Evolutionary conservation across 1,140 invertebrate species (phyloP), one percentile per base, ranked within the genome.

Genomic region (Brachionus rotundiformis): DNA sequence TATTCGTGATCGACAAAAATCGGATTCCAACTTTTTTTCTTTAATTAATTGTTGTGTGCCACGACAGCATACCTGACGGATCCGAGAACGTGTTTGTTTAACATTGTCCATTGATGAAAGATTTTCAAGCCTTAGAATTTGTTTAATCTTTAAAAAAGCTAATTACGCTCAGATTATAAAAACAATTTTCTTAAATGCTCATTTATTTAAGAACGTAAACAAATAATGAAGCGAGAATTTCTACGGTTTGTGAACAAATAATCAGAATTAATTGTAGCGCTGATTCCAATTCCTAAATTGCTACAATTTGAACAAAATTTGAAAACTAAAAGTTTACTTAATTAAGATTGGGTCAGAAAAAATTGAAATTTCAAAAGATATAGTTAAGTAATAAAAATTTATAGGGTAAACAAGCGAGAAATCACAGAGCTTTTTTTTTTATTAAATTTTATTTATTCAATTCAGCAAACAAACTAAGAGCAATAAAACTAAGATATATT

Each of bases 331-430:
- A 54, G 47, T 54, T 54, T 19, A 54, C 47, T 54, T 54, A 19
- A 54, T 19, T 19, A 54, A 54, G 47, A 54, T 5, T 16, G 47
- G 47, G 23, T 54, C 47, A 7, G 47, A 25, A 54, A 2, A 39
- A 54, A 54, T 54, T 54, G n/a, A 7, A 54, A 54, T 41, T 41
- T 41, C 39, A 41, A 41, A 41, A 10, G n/a, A 41, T 41, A 11
- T 13, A 41, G 63, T 68, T 68, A 36, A 68, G 63, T 36, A 68
- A 68, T 68, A 39, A 11, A 68, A 33, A 68, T 68, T 68, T 36
- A 68, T 68, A 36, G 29, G 29, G 63, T 68, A 68, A 68, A 68
- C 63, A 68, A 68, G 63, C 31, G 63, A 68, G 63, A 68, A 68
- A 33, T 63, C 29, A 1, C 13, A 19, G 31, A 39, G 59, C 25